phyloP scores from a whole-genome alignment of 2,113 vertebrate species.

The Catharus minimus region DNA sequence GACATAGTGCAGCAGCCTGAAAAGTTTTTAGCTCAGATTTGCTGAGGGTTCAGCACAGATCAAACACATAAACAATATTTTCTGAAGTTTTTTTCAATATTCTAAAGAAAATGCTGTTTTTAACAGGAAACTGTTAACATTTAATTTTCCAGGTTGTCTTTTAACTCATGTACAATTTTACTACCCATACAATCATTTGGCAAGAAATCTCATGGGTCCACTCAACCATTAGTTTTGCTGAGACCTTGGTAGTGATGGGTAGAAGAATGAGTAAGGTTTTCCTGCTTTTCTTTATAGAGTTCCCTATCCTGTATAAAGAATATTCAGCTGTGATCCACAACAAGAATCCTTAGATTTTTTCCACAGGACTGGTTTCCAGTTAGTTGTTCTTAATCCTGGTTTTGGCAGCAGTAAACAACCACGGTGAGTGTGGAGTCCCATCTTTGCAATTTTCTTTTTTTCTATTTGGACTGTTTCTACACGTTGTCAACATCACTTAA shows the following conservation, averaged over 20 bases:
- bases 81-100: neutral
- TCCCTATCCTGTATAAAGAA: neutral
- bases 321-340: neutral
- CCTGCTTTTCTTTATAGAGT: neutral
- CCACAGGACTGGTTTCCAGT: neutral
- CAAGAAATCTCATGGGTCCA: neutral
- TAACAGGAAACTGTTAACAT: neutral
- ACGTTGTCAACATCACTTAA: neutral
- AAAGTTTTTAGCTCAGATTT: neutral
- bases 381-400: neutral
- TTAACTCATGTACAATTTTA: neutral
- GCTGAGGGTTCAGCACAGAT: neutral
- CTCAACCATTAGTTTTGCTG: neutral
- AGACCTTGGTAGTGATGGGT: neutral
- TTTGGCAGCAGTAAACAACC: neutral
- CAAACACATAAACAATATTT: neutral
- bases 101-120: neutral
- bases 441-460: neutral
- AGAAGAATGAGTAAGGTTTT: neutral
- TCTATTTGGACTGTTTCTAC: neutral
- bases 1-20: neutral
- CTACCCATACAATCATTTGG: neutral
- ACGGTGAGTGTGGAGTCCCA: neutral
- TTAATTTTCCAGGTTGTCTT: neutral
- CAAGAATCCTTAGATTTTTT: neutral